Evolutionary conservation across 2,113 vertebrate genomes (phyloP).

Genomic region (Dasyprocta punctata): DNA sequence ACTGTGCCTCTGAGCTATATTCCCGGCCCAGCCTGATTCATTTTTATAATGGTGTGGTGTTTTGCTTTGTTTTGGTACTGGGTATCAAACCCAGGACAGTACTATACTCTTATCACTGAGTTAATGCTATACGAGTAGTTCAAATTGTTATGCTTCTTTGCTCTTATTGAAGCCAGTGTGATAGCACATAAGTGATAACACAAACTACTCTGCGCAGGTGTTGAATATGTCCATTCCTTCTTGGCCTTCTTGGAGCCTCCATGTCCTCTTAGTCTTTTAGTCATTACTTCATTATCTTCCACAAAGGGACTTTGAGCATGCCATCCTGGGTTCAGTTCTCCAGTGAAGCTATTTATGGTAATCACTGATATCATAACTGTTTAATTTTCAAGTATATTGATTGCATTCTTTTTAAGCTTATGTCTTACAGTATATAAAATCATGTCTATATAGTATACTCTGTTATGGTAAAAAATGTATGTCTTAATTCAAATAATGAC

Average conservation of each 20-base stretch:
- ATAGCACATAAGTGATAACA: background rate
- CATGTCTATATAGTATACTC: background rate
- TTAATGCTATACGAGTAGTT: background rate
- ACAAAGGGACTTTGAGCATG: background rate
- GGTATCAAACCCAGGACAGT: background rate
- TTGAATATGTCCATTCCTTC: background rate
- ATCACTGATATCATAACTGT: background rate
- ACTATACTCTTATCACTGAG: background rate
- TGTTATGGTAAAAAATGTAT: background rate
- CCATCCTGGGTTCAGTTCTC: background rate
- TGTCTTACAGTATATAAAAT: constrained; percentile 14
- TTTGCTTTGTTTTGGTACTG: background rate
- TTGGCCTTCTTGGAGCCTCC: background rate
- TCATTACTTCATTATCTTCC: background rate
- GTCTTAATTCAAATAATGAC: background rate
- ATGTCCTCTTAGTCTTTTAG: background rate
- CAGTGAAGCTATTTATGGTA: background rate
- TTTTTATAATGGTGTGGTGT: background rate
- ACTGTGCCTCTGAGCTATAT: no score
- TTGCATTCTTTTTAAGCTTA: background rate
- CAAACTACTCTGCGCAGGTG: background rate
- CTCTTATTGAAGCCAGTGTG: background rate
- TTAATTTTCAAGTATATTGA: constrained; percentile 20
- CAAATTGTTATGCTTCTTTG: background rate
- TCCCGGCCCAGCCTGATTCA: no score